Base-by-base conservation (phyloP, 2,113 vertebrate genomes). In the Gymnocephalus cernua region DNA sequence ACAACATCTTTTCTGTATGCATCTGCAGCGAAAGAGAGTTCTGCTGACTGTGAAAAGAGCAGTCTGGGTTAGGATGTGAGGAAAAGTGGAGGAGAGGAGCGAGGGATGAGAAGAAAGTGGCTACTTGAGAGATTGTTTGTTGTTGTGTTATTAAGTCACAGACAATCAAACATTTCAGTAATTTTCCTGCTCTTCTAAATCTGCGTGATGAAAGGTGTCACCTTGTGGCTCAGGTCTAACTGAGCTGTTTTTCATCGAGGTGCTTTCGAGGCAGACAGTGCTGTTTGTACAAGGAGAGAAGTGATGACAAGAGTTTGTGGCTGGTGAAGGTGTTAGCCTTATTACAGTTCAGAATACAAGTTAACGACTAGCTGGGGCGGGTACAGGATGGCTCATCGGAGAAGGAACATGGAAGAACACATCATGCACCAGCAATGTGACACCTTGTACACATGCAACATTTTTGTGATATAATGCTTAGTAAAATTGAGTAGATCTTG, bases 11-110 rank as follows among this genome's bases (percentile, higher is more conserved):
- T 41, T 77, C 51, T 63, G 54, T 23, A 62, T 67, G 48, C 16
- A 66, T 84, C 77, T 82, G 56, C 74, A 70, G 62, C 1, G 23
- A 59, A 29, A 11, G n/a, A 54, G 53, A 74, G 76, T 50, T 80
- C 69, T 86, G 86, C 80, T 83, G 87, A 90, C 68, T 54, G 76
- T 69, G 68, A 85, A 88, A 91, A 11, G 38, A 84, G 61, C 66
- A 51, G 45, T 64, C 48, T 59, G 75, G 38, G 48, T 59, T 51
- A 18, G 19, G 54, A 77, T 44, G 58, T 58, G 50, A 67, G 45
- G 70, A 69, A 69, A 67, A 35, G 65, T 2, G 18, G 15, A 6
- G 15, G 12, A 47, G 11, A 67, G 35, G 23, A 21, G 9, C 10
- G 27, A 15, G 32, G 23, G 25, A 6, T 3, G 38, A 27, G 48